Percentiles rank a stretch among this genome's conserved stretches.
These are phyloP conservation scores for Zaprionus kolodkinae DNA, from an alignment of 1,140 invertebrate genomes.

Conservation along the genomic window DNA sequence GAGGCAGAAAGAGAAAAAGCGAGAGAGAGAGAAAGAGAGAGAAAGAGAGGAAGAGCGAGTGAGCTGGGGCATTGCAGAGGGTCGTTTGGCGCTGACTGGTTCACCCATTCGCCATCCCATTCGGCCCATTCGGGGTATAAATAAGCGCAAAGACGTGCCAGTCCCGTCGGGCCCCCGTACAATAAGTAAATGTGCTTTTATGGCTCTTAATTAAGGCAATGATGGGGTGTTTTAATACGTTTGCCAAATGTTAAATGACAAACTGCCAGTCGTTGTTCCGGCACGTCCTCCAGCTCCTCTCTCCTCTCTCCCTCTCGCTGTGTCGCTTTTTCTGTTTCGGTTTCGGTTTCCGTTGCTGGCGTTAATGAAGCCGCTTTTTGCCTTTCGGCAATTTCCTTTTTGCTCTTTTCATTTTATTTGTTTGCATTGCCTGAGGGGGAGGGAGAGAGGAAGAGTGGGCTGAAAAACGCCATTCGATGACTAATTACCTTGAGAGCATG, in stretches of 20 bases:
- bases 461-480: constrained; percentile 16
- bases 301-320: not conserved
- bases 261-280: constrained; percentile 52
- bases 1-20: constrained; percentile 20
- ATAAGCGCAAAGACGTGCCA: constrained; percentile 49
- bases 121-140: constrained; percentile 25
- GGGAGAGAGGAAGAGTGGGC: not conserved
- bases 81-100: constrained; percentile 19
- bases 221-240: constrained; percentile 84
- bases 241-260: constrained; percentile 84
- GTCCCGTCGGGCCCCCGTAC: constrained; percentile 25
- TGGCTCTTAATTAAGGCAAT: constrained; percentile 84
- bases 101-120: not conserved
- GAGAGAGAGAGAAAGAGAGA: not conserved
- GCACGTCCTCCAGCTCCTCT: constrained; percentile 25
- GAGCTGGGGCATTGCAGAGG: not conserved
- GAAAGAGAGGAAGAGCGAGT: constrained; percentile 1
- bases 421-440: constrained; percentile 16
- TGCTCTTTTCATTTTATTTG: constrained; percentile 28
- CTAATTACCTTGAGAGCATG: constrained; percentile 34
- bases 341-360: constrained; percentile 25
- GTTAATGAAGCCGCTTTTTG: constrained; percentile 62
- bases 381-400: constrained; percentile 31
- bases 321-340: constrained; percentile 23
- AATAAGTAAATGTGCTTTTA: constrained; percentile 84